These are phyloP conservation scores for Thermophis baileyi DNA, from an alignment of 2,113 vertebrate species.

Conservation along the genomic window DNA sequence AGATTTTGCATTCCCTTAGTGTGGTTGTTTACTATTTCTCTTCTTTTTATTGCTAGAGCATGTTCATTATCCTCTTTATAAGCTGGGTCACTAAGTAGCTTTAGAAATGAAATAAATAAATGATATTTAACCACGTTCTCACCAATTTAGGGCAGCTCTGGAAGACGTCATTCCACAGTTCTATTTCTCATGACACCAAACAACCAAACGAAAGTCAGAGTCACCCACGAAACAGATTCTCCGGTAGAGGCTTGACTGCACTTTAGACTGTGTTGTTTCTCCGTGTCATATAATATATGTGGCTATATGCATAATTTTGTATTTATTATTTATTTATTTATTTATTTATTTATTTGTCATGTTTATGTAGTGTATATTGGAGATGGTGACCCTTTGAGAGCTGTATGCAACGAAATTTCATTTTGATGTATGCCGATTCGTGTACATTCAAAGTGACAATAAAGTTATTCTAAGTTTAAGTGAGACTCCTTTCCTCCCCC, in stretches of 20 bases:
- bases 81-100: neutral
- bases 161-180: neutral
- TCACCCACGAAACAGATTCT: neutral
- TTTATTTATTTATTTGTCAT: too few relatives aligned
- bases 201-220: neutral
- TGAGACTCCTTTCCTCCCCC: too few relatives aligned
- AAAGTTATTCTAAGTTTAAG: too few relatives aligned
- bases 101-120: neutral
- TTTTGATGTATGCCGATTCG: too few relatives aligned
- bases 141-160: neutral
- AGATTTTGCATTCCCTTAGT: neutral
- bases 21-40: neutral
- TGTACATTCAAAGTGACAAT: too few relatives aligned
- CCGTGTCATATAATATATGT: too few relatives aligned
- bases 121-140: neutral
- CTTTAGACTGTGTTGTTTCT: too few relatives aligned
- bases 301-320: too few relatives aligned
- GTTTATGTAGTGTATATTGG: too few relatives aligned
- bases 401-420: too few relatives aligned
- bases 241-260: neutral
- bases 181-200: neutral
- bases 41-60: neutral
- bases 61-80: neutral
- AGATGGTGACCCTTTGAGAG: too few relatives aligned
- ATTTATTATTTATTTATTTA: too few relatives aligned